Conservation (phyloP, 2,888 invertebrate species). For the Pedicia rivosa region DNA sequence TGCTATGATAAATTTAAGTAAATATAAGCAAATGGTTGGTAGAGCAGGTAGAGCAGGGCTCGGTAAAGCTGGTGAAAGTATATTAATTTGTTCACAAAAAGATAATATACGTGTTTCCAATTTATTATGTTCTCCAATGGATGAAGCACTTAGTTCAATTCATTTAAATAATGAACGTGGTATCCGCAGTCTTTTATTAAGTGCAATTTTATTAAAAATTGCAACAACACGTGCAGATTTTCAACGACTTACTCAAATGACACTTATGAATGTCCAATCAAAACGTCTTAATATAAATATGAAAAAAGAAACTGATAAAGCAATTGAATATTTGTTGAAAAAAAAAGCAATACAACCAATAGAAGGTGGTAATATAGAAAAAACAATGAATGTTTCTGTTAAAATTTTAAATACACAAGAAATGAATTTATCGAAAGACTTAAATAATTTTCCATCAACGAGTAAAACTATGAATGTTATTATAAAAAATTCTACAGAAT, state of each 20-base stretch:
- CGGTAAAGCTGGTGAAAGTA: slow-evolving; percentile 67
- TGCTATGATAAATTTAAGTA: slow-evolving; percentile 53
- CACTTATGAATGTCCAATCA: slow-evolving; percentile 52
- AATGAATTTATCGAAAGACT: background rate
- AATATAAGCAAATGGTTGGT: slow-evolving; percentile 93
- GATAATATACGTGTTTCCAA: slow-evolving; percentile 42
- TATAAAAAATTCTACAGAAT: slow-evolving; percentile 21
- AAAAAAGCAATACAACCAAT: slow-evolving; percentile 24
- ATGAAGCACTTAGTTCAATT: slow-evolving; percentile 41
- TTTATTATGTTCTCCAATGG: slow-evolving; percentile 47
- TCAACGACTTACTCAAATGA: slow-evolving; percentile 36
- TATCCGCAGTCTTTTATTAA: slow-evolving; percentile 45
- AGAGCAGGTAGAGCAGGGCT: slow-evolving; percentile 86
- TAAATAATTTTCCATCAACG: too few relatives aligned
- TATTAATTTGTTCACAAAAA: slow-evolving; percentile 52
- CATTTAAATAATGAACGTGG: slow-evolving; percentile 37
- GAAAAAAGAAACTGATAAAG: slow-evolving; percentile 30
- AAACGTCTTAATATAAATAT: slow-evolving; percentile 28
- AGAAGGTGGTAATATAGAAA: background rate
- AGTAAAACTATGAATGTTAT: background rate
- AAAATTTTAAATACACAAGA: slow-evolving; percentile 2
- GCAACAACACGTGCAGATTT: slow-evolving; percentile 38
- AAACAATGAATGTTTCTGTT: background rate
- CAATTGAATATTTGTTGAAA: slow-evolving; percentile 32
- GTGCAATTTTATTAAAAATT: slow-evolving; percentile 47